Conservation (phyloP, 2,113 vertebrate species). For the Osmerus eperlanus region DNA sequence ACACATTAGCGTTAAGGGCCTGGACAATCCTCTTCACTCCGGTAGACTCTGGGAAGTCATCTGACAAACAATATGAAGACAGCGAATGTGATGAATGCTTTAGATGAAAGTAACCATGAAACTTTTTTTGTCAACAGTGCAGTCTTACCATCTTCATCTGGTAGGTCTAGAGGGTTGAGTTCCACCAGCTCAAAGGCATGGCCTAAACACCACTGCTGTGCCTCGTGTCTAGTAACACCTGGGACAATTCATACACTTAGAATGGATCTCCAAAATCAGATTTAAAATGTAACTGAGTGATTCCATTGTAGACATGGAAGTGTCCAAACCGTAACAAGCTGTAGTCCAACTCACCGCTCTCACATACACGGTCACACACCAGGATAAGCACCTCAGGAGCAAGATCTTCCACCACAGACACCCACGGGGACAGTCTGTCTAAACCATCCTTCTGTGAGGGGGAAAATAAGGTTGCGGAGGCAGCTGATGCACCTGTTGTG, state of each 20-base stretch:
- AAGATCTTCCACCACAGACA: conserved; percentile 85
- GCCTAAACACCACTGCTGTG: conserved; percentile 95
- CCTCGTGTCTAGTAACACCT: conserved; percentile 88
- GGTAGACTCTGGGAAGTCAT: conserved; percentile 97
- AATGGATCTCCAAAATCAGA: neutral
- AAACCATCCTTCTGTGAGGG: conserved; percentile 83
- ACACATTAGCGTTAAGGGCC: conserved; percentile 94
- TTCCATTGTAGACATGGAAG: too few species aligned
- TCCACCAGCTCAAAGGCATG: conserved; percentile 95
- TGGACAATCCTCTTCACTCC: conserved; percentile 92
- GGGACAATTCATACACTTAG: neutral
- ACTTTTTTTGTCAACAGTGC: neutral
- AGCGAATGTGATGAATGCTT: neutral
- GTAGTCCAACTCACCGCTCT: conserved; percentile 74
- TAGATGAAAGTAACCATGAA: neutral
- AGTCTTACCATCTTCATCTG: conserved; percentile 91
- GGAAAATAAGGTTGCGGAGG: neutral
- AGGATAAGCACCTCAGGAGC: conserved; percentile 93
- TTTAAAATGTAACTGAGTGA: neutral
- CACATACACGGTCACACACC: conserved; percentile 88
- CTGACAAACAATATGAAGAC: conserved; percentile 57
- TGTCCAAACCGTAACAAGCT: neutral
- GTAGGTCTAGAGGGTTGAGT: conserved; percentile 87
- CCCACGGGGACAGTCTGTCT: conserved; percentile 81
- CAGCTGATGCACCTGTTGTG: neutral